Evolutionary conservation across 2,888 invertebrate genomes (phyloP).

Genomic region (Saturnia pavonia): DNA sequence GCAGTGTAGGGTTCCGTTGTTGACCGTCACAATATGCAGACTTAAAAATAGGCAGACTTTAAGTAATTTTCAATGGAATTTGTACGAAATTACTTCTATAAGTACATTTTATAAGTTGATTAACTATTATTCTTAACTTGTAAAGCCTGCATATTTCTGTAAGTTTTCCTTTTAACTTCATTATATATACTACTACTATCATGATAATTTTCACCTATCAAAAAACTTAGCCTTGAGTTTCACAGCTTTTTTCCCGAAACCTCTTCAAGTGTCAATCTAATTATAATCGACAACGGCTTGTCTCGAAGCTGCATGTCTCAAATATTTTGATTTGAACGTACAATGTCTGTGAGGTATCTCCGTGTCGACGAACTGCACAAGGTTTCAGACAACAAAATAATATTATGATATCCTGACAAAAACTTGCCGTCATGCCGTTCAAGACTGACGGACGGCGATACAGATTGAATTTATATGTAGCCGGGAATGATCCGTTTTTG

Average conservation of each 20-base stretch:
- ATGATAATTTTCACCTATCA: too few relatives aligned
- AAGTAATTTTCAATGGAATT: too few relatives aligned
- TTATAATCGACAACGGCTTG: background rate
- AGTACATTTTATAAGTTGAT: too few relatives aligned
- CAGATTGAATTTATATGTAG: constrained; percentile 4
- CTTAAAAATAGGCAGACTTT: too few relatives aligned
- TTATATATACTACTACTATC: too few relatives aligned
- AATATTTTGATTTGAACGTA: background rate
- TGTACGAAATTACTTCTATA: too few relatives aligned
- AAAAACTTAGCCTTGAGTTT: background rate
- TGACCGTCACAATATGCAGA: too few relatives aligned
- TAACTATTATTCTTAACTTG: too few relatives aligned
- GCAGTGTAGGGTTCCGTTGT: too few relatives aligned
- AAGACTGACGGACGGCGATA: constrained; percentile 11
- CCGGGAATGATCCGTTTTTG: background rate
- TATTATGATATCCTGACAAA: constrained; percentile 12
- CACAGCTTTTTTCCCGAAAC: background rate
- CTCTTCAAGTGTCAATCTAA: constrained; percentile 5
- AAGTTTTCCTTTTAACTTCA: too few relatives aligned
- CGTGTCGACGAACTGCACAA: constrained; percentile 10
- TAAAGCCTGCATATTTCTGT: too few relatives aligned
- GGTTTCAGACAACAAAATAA: constrained; percentile 7
- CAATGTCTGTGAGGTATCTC: constrained; percentile 1
- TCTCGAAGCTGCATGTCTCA: background rate
- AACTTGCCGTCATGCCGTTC: constrained; percentile 9